Percentiles rank a stretch among this genome's conserved stretches.
Evolutionary conservation across 1,140 invertebrate genomes (phyloP).

Genomic region (Bombus superbus): DNA sequence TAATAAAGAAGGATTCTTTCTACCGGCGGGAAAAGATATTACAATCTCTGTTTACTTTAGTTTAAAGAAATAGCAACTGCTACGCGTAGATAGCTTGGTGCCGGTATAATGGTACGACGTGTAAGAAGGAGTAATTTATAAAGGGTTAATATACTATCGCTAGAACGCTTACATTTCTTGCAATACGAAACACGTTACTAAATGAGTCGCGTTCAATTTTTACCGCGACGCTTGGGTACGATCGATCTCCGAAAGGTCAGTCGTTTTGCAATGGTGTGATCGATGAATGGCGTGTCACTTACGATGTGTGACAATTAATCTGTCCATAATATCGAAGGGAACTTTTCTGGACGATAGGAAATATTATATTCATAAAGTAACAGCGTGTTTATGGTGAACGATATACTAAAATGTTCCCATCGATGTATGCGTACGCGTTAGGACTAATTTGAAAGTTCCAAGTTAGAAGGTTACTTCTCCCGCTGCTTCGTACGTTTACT

Average conservation of each 20-base stretch:
- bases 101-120: no score
- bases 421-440: no score
- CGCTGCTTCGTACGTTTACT: no score
- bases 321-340: background rate
- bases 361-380: background rate
- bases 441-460: background rate
- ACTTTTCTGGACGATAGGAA: no score
- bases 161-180: background rate
- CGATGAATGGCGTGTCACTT: background rate
- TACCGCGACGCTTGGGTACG: no score
- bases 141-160: background rate
- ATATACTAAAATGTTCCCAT: background rate
- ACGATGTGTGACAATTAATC: background rate
- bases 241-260: constrained; percentile 13
- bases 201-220: background rate
- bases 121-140: background rate
- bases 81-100: no score
- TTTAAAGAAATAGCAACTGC: background rate
- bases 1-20: no score
- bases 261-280: background rate
- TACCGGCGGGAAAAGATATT: background rate
- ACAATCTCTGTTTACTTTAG: background rate
- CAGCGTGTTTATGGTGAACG: background rate
- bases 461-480: no score
- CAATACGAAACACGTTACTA: background rate